These are phyloP conservation scores for Drosophila eugracilis DNA, from an alignment of 1,140 invertebrate species.

Conservation along the genomic window DNA sequence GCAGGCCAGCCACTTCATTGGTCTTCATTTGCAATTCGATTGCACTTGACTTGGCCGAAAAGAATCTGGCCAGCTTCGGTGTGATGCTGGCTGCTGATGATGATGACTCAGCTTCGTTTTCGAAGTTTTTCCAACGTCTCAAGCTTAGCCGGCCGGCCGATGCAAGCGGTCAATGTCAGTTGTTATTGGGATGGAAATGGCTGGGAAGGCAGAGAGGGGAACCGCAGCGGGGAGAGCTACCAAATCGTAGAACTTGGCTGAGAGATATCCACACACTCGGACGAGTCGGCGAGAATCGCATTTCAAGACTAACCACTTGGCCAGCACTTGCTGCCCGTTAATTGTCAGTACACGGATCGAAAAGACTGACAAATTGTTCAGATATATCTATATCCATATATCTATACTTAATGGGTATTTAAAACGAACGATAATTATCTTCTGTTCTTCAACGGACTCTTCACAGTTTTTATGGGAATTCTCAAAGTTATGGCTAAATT, in stretches of 20 bases:
- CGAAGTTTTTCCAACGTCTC: not conserved
- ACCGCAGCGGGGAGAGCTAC: too few species aligned
- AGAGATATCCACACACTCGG: constrained; percentile 18
- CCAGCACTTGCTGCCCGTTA: constrained; percentile 58
- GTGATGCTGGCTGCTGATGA: constrained; percentile 23
- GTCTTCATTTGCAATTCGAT: constrained; percentile 77
- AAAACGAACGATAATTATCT: not conserved
- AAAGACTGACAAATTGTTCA: too few species aligned
- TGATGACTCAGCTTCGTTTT: constrained; percentile 69
- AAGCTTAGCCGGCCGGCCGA: constrained; percentile 65
- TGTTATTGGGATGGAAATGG: constrained; percentile 3
- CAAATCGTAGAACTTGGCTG: constrained; percentile 2
- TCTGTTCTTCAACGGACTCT: too few species aligned
- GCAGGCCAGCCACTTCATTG: constrained; percentile 56
- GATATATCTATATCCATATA: not conserved
- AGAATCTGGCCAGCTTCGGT: constrained; percentile 34
- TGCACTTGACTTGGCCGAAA: constrained; percentile 56
- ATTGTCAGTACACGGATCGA: constrained; percentile 52
- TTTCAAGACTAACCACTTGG: constrained; percentile 71
- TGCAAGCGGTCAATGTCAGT: constrained; percentile 74
- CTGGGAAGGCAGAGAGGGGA: not conserved
- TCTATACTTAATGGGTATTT: too few species aligned
- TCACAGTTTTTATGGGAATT: too few species aligned
- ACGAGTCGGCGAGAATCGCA: constrained; percentile 52
- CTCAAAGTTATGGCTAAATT: too few species aligned